Evolutionary conservation across 2,113 vertebrate genomes (phyloP), one percentile per base, ranked within the genome.

Genomic region (Calonectris borealis): DNA sequence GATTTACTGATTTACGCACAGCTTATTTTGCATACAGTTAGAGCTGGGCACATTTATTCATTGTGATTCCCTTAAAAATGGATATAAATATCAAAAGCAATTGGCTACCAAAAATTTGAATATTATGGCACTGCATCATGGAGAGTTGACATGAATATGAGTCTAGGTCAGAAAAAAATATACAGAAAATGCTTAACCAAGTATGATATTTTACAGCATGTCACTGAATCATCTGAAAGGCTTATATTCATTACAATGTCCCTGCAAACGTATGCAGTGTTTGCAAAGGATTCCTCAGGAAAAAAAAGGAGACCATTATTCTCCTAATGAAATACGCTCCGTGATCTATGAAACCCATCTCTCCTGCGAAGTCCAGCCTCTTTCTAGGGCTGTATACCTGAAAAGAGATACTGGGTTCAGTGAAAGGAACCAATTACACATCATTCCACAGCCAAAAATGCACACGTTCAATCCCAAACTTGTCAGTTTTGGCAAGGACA

Each of bases 51-150:
- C 93, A 94, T 94, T 95, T 93, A 92, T 96, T 97, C 97, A 92
- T 83, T 91, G 94, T 83, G 83, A 89, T 88, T 97, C 92, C 93
- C 91, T 97, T 96, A 95, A 97, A 98, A 98, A 94, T 40, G 80
- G 95, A 95, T 97, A 97, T 96, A 97, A 97, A 96, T 98, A 97
- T 96, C 92, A 96, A 96, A 94, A 97, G 96, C 96, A 98, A 95
- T 92, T 97, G 95, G 94, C 92, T 75, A 97, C 88, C 96, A 69
- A 91, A 95, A 88, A 93, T 97, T 83, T 96, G 93, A 98, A 97
- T 95, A 96, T 94, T 96, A 73, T 22, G 55, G 94, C 91, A 96
- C 85, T 93, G 75, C 55, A 83, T 97, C 97, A 93, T 22, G 75
- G 84, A 87, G 44, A 91, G 38, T 54, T 95, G 93, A 95, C 79